phyloP scores from a whole-genome alignment of 2,113 vertebrate species.

The Cebidichthys violaceus region DNA sequence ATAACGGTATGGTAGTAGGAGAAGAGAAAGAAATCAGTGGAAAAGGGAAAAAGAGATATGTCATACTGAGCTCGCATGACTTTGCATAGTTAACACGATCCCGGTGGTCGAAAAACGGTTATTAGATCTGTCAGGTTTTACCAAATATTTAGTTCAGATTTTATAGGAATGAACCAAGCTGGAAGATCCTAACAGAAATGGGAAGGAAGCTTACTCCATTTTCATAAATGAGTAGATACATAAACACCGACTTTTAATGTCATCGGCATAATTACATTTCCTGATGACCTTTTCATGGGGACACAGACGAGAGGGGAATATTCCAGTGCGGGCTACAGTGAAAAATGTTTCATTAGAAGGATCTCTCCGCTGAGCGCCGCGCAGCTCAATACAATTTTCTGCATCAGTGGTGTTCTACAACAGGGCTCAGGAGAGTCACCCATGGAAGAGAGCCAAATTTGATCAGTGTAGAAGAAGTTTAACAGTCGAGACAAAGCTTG shows the following conservation, averaged over 20 bases:
- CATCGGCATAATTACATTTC: conserved; percentile 74
- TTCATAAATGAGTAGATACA: conserved; percentile 25
- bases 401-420: conserved; percentile 63
- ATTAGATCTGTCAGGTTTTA: conserved; percentile 43
- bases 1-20: conserved; percentile 37
- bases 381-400: conserved; percentile 64
- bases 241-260: conserved; percentile 55
- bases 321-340: conserved; percentile 54
- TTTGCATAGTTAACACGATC: conserved; percentile 2
- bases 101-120: not conserved
- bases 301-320: conserved; percentile 60
- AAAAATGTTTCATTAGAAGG: conserved; percentile 67
- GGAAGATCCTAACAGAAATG: conserved; percentile 33
- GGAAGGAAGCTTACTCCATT: conserved; percentile 5
- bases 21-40: conserved; percentile 30
- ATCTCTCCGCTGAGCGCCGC: conserved; percentile 36
- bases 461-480: conserved; percentile 61
- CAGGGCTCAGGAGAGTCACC: conserved; percentile 43
- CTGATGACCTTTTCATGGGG: conserved; percentile 59
- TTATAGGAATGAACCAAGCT: conserved; percentile 26
- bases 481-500: conserved; percentile 32
- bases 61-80: conserved; percentile 12
- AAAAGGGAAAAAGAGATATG: conserved; percentile 20
- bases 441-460: conserved; percentile 48
- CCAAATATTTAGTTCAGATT: conserved; percentile 37